These are phyloP conservation scores for Colletes gigas DNA, from an alignment of 1,140 invertebrate genomes.

Conservation along the genomic window DNA sequence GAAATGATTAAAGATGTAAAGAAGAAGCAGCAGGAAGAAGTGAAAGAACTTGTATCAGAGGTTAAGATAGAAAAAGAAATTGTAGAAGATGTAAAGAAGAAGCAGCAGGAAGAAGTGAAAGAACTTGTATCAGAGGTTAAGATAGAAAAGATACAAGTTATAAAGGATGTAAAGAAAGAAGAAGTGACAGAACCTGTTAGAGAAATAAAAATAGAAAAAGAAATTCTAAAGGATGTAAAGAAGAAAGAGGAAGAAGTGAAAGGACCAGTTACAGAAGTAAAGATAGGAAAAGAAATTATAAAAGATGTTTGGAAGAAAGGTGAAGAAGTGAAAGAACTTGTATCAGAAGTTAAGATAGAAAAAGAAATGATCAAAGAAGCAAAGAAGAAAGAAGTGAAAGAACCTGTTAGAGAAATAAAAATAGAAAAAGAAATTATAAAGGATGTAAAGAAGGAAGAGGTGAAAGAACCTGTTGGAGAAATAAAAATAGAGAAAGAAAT, in stretches of 20 bases:
- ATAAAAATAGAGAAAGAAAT: not conserved
- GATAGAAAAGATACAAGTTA: too few species aligned
- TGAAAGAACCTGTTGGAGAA: not conserved
- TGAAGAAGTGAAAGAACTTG: too few species aligned
- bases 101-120: constrained; percentile 3
- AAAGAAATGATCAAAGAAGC: too few species aligned
- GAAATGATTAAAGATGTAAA: not conserved
- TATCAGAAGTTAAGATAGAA: too few species aligned
- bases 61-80: not conserved
- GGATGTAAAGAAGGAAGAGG: too few species aligned
- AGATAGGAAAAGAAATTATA: too few species aligned
- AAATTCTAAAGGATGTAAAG: too few species aligned
- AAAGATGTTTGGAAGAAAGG: not conserved
- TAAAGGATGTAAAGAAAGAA: too few species aligned
- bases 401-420: not conserved
- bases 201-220: too few species aligned
- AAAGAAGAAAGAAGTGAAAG: too few species aligned
- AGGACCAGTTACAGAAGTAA: constrained; percentile 8
- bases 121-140: constrained; percentile 5
- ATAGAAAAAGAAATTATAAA: not conserved
- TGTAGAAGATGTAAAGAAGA: not conserved
- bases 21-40: not conserved
- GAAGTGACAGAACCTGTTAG: too few species aligned
- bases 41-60: not conserved
- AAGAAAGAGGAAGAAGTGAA: not conserved